Evolutionary conservation across 2,888 invertebrate species (phyloP), one percentile per base, ranked within the genome.

Genomic region (Drosophila rubida): DNA sequence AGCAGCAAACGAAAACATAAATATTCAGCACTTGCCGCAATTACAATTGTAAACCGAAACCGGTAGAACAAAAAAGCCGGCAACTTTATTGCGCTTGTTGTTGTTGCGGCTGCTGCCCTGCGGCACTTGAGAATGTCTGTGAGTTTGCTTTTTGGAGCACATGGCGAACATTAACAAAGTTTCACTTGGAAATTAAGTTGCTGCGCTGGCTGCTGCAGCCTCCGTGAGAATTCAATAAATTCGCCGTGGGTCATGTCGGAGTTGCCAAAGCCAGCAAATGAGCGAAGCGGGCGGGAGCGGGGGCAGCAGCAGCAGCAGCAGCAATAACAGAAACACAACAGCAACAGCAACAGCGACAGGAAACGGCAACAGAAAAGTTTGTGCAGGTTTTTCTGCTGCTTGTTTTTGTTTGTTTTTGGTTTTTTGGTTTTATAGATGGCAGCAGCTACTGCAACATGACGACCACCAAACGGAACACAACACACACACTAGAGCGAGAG

Each of bases 161-260:
- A 70, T 86, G 78, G 78, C 66, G 63, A 71, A 67, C 76, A 75
- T 80, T 78, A 75, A 83, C 83, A 86, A 83, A 75, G 86, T 85
- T 81, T 85, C 70, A 71, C 69, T 74, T 73, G 78, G 58, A 84
- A 87, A 85, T 87, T 74, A 74, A 77, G 78, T 75, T 86, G 87
- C 78, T 78, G 80, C 73, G 64, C 75, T 73, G 88, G 73, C 50
- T 59, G 67, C 58, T 62, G 74, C 58, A 58, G 74, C 61, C 63
- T 63, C 68, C 62, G 75, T 50, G 51, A 69, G 73, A 87, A 81
- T 82, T 82, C 79, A 87, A 82, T 82, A 87, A 84, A 84, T 84
- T 81, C 75, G 64, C 87, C 63, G 30, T 41, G 55, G 60, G 78
- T 45, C 54, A 66, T 69, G 64, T 39, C 25, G 32, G 30, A 42